Conservation (phyloP, 30 jellyfish, hydroid and myxozoan species). For the Turritopsis dohrnii region DNA sequence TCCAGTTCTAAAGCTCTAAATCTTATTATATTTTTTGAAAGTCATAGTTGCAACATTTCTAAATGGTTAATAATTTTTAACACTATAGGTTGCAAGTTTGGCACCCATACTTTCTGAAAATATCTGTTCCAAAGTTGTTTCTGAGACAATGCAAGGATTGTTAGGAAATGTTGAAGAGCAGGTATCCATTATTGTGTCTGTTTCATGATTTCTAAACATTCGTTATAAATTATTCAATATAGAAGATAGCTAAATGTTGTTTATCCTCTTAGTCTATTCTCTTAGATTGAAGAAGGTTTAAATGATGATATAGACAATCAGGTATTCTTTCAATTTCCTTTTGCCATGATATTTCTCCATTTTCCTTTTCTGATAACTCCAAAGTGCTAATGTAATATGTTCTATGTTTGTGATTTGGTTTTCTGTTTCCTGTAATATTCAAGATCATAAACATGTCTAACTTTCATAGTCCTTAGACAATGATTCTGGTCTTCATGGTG, state of each 20-base stretch:
- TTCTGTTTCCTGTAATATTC: not conserved
- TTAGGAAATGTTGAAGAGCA: not conserved
- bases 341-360: not conserved
- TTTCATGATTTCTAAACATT: not conserved
- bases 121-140: not conserved
- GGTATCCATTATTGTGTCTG: not conserved
- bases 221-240: not conserved
- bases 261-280: not conserved
- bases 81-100: not conserved
- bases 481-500: not conserved
- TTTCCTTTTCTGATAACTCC: not conserved
- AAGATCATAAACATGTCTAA: not conserved
- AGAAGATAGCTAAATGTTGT: not conserved
- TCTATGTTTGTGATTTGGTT: not conserved
- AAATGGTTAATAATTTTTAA: not conserved
- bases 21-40: not conserved
- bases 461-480: not conserved
- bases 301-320: not conserved
- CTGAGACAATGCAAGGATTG: not conserved
- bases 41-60: not conserved
- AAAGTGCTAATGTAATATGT: not conserved
- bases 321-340: not conserved
- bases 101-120: not conserved
- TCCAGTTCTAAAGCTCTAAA: not conserved
- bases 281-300: not conserved